Percentiles rank a stretch among this genome's conserved stretches.
Evolutionary conservation across 2,888 invertebrate species (phyloP).

Genomic region (Dolomedes plantarius): DNA sequence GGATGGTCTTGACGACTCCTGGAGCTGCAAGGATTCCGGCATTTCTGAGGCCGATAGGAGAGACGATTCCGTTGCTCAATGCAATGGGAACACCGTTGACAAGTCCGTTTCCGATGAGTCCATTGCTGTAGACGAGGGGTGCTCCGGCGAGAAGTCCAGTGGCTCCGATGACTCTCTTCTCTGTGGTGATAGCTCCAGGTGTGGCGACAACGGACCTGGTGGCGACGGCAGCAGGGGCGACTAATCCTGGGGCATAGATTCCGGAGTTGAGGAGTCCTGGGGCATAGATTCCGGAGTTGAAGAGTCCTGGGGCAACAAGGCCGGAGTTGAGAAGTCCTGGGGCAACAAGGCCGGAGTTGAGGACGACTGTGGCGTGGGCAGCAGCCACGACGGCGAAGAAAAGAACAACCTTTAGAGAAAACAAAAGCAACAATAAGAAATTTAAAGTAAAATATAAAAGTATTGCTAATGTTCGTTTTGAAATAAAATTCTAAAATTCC

Average conservation of each 20-base stretch:
- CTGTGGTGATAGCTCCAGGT: slow-evolving; percentile 39
- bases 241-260: neutral
- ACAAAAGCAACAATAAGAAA: too few species aligned
- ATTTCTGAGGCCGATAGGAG: slow-evolving; percentile 28
- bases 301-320: neutral
- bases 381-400: neutral
- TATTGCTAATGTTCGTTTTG: too few species aligned
- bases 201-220: slow-evolving; percentile 24
- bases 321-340: neutral
- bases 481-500: too few species aligned
- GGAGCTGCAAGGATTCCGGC: slow-evolving; percentile 21
- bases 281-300: neutral
- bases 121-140: neutral
- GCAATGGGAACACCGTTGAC: neutral
- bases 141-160: slow-evolving; percentile 7
- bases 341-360: neutral
- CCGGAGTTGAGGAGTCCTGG: slow-evolving; percentile 20
- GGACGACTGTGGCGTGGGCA: neutral
- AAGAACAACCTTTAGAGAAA: neutral
- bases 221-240: neutral
- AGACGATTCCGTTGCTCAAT: slow-evolving; percentile 6
- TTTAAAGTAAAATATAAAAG: too few species aligned
- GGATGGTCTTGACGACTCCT: slow-evolving; percentile 21
- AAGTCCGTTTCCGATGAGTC: slow-evolving; percentile 1
- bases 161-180: slow-evolving; percentile 35